Conservation (phyloP, 2,888 invertebrate species). For the Hypsopygia costalis region DNA sequence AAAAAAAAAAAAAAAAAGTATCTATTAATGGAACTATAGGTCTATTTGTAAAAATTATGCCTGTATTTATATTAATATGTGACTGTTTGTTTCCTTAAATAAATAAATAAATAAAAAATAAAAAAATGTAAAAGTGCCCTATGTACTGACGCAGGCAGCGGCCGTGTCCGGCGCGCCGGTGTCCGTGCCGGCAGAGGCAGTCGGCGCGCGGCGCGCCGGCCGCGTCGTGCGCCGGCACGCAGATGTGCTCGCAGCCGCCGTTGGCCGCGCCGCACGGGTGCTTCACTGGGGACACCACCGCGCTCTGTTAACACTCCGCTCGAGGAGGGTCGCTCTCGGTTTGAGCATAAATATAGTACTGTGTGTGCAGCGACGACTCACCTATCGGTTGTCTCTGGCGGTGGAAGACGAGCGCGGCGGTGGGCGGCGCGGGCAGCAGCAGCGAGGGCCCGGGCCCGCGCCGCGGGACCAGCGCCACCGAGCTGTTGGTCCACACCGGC, state of each 20-base stretch:
- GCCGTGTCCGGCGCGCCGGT: slow-evolving; percentile 76
- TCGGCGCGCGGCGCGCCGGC: slow-evolving; percentile 71
- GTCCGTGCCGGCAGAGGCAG: slow-evolving; percentile 88
- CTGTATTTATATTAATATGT: no score
- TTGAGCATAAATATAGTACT: no score
- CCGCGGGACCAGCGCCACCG: slow-evolving; percentile 42
- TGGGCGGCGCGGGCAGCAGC: slow-evolving; percentile 60
- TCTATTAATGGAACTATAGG: no score
- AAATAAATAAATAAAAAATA: no score
- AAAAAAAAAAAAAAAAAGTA: no score
- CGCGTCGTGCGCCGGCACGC: slow-evolving; percentile 83
- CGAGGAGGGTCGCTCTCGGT: no score
- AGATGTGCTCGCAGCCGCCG: slow-evolving; percentile 89
- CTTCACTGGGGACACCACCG: slow-evolving; percentile 41
- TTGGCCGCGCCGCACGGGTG: slow-evolving; percentile 85
- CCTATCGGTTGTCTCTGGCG: slow-evolving; percentile 86
- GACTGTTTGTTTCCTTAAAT: no score
- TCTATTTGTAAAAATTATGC: no score
- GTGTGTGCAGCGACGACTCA: neutral
- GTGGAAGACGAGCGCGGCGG: slow-evolving; percentile 87
- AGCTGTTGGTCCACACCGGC: slow-evolving; percentile 85
- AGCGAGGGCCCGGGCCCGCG: slow-evolving; percentile 14
- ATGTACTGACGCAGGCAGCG: slow-evolving; percentile 82
- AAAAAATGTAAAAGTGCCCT: no score
- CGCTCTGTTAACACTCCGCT: no score